phyloP scores from a whole-genome alignment of 2,113 vertebrate species.

The Gambusia holbrooki region DNA sequence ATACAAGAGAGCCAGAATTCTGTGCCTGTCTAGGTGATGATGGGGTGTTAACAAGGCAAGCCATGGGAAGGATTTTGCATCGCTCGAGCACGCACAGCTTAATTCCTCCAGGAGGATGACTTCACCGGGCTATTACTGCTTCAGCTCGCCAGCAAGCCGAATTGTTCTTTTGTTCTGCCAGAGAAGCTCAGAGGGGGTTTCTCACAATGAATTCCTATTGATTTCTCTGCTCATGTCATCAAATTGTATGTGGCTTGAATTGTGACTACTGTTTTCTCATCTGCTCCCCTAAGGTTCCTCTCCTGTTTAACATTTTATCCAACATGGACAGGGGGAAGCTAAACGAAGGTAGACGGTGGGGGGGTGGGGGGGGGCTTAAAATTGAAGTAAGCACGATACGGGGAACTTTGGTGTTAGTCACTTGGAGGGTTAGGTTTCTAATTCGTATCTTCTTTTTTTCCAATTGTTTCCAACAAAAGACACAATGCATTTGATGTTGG shows the following conservation, averaged over 20 bases:
- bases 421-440: constrained; percentile 8
- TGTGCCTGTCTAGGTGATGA: constrained; percentile 17
- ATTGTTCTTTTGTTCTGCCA: constrained; percentile 66
- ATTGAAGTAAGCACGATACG: constrained; percentile 29
- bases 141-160: constrained; percentile 44
- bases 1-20: constrained; percentile 37
- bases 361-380: constrained; percentile 10
- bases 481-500: background rate
- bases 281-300: constrained; percentile 53
- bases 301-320: constrained; percentile 56
- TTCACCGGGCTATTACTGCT: constrained; percentile 59
- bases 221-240: constrained; percentile 73
- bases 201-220: constrained; percentile 70
- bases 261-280: constrained; percentile 66
- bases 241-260: constrained; percentile 65
- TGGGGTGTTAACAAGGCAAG: constrained; percentile 16
- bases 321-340: constrained; percentile 42
- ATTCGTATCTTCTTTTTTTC: background rate
- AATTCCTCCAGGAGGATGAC: constrained; percentile 65
- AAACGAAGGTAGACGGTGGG: constrained; percentile 36
- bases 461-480: background rate
- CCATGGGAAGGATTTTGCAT: constrained; percentile 56
- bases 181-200: constrained; percentile 56
- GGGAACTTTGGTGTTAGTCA: constrained; percentile 2
- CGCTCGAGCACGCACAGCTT: constrained; percentile 55